Conservation (phyloP, 2,888 invertebrate genomes). For the Microplitis manilae region DNA sequence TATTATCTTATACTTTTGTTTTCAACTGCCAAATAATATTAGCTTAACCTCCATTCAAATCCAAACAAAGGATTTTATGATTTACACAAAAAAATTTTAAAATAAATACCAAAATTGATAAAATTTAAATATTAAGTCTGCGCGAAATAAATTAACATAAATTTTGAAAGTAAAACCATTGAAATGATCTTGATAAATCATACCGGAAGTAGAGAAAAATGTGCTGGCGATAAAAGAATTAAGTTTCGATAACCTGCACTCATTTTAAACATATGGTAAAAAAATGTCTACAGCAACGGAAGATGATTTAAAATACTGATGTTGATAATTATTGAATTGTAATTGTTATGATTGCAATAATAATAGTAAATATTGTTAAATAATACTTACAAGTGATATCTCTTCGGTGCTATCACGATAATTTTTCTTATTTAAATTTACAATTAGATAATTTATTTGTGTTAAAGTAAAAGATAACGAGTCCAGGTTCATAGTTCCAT, state of each 20-base stretch:
- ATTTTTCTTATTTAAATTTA: conserved; percentile 96
- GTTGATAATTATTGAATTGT: neutral
- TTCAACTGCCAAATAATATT: neutral
- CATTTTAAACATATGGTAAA: conserved; percentile 6
- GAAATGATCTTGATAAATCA: neutral
- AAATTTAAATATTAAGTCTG: neutral
- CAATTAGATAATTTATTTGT: conserved; percentile 98
- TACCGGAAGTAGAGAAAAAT: conserved; percentile 4
- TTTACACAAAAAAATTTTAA: neutral
- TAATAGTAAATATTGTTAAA: neutral
- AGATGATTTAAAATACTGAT: neutral
- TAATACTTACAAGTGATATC: conserved; percentile 86
- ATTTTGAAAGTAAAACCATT: too few species aligned
- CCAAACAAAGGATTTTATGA: neutral
- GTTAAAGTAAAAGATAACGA: conserved; percentile 98
- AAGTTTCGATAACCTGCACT: neutral
- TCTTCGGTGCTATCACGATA: conserved; percentile 91
- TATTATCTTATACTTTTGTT: neutral
- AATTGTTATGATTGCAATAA: neutral
- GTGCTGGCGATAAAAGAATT: conserved; percentile 7
- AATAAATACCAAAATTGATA: neutral
- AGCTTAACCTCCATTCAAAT: neutral
- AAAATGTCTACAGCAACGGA: neutral
- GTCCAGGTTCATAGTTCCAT: conserved; percentile 99
- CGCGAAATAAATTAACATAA: neutral